These are phyloP conservation scores for Hirudinaria manillensis DNA, from an alignment of 2,888 invertebrate genomes.

Conservation along the genomic window DNA sequence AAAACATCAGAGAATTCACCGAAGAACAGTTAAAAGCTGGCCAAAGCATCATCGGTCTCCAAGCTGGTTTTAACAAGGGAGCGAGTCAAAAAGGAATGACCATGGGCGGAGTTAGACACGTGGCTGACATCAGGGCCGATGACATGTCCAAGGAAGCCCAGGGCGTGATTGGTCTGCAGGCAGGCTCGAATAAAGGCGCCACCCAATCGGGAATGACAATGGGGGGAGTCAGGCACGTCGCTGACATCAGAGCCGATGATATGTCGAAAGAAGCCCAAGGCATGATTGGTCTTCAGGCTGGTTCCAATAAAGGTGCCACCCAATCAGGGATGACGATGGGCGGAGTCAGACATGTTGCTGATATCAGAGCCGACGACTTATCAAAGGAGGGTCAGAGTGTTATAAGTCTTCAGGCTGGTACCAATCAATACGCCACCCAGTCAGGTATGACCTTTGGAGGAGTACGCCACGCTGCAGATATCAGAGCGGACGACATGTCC, in stretches of 20 bases:
- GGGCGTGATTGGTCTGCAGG: conserved; percentile 48
- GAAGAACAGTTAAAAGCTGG: conserved; percentile 46
- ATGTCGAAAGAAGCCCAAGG: conserved; percentile 44
- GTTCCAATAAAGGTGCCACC: conserved; percentile 49
- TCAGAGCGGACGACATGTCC: conserved; percentile 47
- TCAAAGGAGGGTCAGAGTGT: conserved; percentile 44
- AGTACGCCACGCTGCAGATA: conserved; percentile 50
- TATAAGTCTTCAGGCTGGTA: conserved; percentile 49
- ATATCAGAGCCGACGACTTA: conserved; percentile 48
- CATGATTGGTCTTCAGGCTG: conserved; percentile 48
- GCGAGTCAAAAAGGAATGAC: conserved; percentile 50
- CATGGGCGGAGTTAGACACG: conserved; percentile 50
- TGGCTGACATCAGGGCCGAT: conserved; percentile 50
- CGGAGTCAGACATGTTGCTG: conserved; percentile 47
- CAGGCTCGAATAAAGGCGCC: conserved; percentile 50
- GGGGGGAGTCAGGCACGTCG: conserved; percentile 48
- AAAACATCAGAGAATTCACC: conserved; percentile 47
- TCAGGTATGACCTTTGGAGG: conserved; percentile 51
- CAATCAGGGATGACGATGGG: conserved; percentile 51
- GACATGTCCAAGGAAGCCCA: conserved; percentile 45
- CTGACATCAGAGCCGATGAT: conserved; percentile 50
- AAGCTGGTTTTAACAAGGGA: conserved; percentile 50
- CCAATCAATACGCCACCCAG: conserved; percentile 50
- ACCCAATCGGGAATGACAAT: conserved; percentile 48
- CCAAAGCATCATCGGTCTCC: conserved; percentile 49